Evolutionary conservation across 2,113 vertebrate genomes (phyloP), one percentile per base, ranked within the genome.

Genomic region (Apodemus sylvaticus): DNA sequence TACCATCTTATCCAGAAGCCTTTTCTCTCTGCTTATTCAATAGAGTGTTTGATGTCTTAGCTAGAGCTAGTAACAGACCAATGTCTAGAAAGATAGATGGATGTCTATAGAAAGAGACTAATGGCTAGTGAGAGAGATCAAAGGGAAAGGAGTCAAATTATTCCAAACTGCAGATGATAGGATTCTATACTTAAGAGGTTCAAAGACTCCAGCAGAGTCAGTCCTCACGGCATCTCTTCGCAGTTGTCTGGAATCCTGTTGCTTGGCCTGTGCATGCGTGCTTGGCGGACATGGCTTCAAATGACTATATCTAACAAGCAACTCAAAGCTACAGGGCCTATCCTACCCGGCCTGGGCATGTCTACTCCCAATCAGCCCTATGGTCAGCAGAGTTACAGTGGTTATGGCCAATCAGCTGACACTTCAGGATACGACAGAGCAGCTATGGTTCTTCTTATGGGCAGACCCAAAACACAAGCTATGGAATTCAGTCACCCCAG

Each of bases 401-500:
- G 20, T 60, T 60, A 7, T 48, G 45, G 45, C 45, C 45, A 48
- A 48, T 7, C 45, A 7, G 45, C 45, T 48, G 45, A 7, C 45
- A 48, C 45, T 48, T 48, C 45, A 48, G 45, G 45, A 48, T 48
- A 12, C 51, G 12, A 10, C 12, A 53, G 51, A 53, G 51, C 51
- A 53, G 51, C 51, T 53, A 53, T 10, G 51, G 51, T 53, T 53
- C 51, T 53, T 53, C 51, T 53, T 53, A 53, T 53, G 51, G 51
- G 10, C 51, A 53, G 51, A 53, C 51, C 51, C 51, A 53, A 53
- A 53, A 53, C 51, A 62, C 98, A 98, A 99, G 99, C 78, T 99
- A 99, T 68, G 86, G 98, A 48, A 98, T 98, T 78, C 99, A 98
- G 82, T 98, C 99, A 7, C 99, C 98, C 81, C 99, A 99, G 90